phyloP scores from a whole-genome alignment of 2,113 vertebrate genomes.

The Lanius ludovicianus region DNA sequence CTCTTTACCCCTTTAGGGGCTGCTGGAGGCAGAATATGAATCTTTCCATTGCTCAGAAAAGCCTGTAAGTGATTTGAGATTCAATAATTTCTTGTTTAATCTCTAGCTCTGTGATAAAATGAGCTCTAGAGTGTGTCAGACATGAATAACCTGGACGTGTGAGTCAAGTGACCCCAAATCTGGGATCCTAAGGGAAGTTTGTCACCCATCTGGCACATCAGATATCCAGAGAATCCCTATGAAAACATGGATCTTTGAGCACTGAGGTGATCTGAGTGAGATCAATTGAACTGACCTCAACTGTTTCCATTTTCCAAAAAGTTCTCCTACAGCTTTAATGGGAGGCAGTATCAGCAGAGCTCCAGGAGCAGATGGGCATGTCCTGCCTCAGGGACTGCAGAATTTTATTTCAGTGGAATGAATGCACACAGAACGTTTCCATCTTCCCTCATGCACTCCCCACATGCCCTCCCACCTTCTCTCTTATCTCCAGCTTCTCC shows the following conservation, averaged over 20 bases:
- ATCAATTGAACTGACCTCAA: background rate
- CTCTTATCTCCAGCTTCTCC: background rate
- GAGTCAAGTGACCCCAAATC: background rate
- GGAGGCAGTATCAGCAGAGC: background rate
- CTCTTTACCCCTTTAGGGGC: background rate
- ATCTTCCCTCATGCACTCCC: background rate
- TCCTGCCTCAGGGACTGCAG: background rate
- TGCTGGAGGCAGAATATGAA: background rate
- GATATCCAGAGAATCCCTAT: background rate
- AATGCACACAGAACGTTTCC: background rate
- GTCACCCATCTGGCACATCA: background rate
- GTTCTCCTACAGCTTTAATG: background rate
- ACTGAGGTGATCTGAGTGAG: background rate
- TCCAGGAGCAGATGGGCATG: background rate
- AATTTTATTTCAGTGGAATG: background rate
- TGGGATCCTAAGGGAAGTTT: background rate
- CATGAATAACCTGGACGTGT: background rate
- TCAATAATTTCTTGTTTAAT: background rate
- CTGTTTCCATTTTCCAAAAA: background rate
- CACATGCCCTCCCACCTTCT: background rate
- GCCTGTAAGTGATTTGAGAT: background rate
- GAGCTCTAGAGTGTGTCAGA: background rate
- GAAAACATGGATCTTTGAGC: accelerated
- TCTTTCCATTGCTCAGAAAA: background rate
- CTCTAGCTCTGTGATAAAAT: background rate